phyloP scores from a whole-genome alignment of 2,113 vertebrate genomes.

The Cyprinodon brontotheroides region DNA sequence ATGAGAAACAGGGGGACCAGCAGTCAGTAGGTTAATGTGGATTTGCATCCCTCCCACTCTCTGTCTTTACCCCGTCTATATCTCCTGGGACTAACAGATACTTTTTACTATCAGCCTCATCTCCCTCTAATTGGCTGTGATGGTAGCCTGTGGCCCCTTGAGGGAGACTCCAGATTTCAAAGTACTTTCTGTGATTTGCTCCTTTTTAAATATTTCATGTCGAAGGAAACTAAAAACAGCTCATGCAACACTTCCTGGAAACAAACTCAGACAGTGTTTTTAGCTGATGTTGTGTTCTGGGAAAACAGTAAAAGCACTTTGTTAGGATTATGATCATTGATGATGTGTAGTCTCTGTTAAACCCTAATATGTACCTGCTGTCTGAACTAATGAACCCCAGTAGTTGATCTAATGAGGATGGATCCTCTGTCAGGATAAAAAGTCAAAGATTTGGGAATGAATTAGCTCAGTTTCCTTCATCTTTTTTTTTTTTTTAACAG shows the following conservation, averaged over 20 bases:
- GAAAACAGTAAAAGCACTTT: not conserved
- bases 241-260: slow-evolving; percentile 63
- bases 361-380: too few relatives aligned
- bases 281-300: slow-evolving; percentile 3
- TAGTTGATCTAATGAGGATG: not conserved
- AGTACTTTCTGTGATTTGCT: slow-evolving; percentile 75
- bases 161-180: too few relatives aligned
- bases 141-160: slow-evolving; percentile 60
- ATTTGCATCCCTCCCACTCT: slow-evolving; percentile 52
- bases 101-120: slow-evolving; percentile 81
- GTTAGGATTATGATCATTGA: not conserved
- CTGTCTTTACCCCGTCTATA: not conserved
- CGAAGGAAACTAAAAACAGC: slow-evolving; percentile 64
- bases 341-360: not conserved
- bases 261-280: slow-evolving; percentile 25
- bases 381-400: too few relatives aligned
- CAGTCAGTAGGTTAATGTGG: slow-evolving; percentile 67
- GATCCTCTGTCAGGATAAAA: not conserved
- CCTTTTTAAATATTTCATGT: slow-evolving; percentile 80
- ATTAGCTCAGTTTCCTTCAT: too few relatives aligned
- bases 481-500: too few relatives aligned
- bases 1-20: slow-evolving; percentile 73
- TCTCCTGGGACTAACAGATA: slow-evolving; percentile 70
- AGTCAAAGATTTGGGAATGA: too few relatives aligned
- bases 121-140: slow-evolving; percentile 79